Percentiles rank a stretch among this genome's conserved stretches.
Conservation (phyloP, 2,797 vertebrate species). For the Gymnothorax javanicus region DNA sequence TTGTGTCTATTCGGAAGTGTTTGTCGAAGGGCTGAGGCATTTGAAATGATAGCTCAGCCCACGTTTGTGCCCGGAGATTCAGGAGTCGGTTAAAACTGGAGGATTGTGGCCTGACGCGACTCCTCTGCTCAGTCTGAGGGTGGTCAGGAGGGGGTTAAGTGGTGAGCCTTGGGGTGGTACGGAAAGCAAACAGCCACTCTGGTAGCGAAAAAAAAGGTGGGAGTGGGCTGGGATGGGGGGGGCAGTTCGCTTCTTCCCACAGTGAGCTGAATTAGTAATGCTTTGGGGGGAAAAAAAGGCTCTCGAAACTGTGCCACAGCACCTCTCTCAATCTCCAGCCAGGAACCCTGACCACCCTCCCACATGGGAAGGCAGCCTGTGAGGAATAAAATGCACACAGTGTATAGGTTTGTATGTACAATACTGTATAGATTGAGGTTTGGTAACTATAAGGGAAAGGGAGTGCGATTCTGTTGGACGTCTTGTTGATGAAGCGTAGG, state of each 20-base stretch:
- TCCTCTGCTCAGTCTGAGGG: not conserved
- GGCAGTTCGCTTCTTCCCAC: conserved; percentile 64
- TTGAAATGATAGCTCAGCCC: not conserved
- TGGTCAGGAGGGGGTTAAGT: conserved; percentile 40
- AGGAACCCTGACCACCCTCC: conserved; percentile 55
- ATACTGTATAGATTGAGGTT: no score
- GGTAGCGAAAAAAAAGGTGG: conserved; percentile 4
- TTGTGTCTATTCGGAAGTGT: not conserved
- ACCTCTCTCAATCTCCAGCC: conserved; percentile 58
- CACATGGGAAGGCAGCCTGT: conserved; percentile 42
- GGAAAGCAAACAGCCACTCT: conserved; percentile 46
- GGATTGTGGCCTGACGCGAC: not conserved
- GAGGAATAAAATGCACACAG: conserved; percentile 36
- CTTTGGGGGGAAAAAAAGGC: conserved; percentile 63
- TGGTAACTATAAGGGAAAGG: not conserved
- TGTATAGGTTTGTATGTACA: no score
- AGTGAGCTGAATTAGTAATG: conserved; percentile 74
- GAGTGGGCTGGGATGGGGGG: conserved; percentile 45
- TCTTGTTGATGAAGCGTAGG: no score
- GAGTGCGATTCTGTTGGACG: conserved; percentile 22
- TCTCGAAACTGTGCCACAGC: conserved; percentile 65
- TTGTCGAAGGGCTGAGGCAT: not conserved
- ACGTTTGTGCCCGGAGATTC: not conserved
- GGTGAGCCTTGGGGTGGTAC: conserved; percentile 36
- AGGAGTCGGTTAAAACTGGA: not conserved